Evolutionary conservation across 2,888 invertebrate species (phyloP), one percentile per base, ranked within the genome.

Genomic region (Kuschelorhynchus macadamiae): DNA sequence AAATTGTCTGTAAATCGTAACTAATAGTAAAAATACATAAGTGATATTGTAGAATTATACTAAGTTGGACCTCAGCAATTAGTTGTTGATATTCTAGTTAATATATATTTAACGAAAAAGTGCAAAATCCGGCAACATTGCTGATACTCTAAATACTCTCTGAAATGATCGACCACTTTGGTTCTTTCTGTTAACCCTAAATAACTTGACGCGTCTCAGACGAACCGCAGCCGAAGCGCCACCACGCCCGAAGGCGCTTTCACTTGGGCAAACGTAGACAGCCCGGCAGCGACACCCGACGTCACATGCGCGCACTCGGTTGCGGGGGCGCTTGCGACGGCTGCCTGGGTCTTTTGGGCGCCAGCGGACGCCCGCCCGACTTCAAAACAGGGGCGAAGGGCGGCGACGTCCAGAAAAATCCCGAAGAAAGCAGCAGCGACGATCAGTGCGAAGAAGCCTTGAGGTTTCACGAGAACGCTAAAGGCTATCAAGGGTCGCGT

Each of bases 281-380:
- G 12, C 49, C 11, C 11, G 47, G 56, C 32, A 53, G 56, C 32
- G 62, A 61, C 17, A 56, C 63, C n/a, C 46, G 62, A 9, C 66
- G 57, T 2, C 66, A 63, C 32, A 44, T 62, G 55, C 70, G 62
- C 36, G 66, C 55, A n/a, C 14, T 67, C 44, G 67, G 67, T 3
- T 71, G 71, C 46, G 67, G 61, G 1, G 67, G 59, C 30, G 64
- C 67, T 18, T 64, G 67, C 55, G 67, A 71, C 61, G 55, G 71
- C 76, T 81, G 80, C 78, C 77, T 81, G 78, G 78, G 80, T 76
- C 75, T 79, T 77, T 80, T 79, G 78, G 79, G 77, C 72, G 77
- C 76, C 69, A 76, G 77, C 72, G 76, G 79, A 72, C 77, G 80
- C 65, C 81, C 81, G 72, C 79, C 80, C 69, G 79, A 81, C 61